Percentiles rank a stretch among this genome's conserved stretches.
phyloP scores from a whole-genome alignment of 2,113 vertebrate species.

The Hemicordylus capensis region DNA sequence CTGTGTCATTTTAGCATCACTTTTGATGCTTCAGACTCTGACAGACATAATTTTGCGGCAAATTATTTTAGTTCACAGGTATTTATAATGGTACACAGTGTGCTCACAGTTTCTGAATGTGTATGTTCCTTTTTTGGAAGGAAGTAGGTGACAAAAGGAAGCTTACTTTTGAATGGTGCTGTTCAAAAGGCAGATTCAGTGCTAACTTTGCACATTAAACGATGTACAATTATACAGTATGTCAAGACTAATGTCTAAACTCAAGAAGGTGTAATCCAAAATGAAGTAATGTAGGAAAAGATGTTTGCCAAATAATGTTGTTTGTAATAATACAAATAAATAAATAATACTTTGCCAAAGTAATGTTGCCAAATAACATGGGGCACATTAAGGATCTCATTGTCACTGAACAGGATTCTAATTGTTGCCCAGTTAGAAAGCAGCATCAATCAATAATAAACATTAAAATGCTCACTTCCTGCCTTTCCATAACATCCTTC shows the following conservation, averaged over 20 bases:
- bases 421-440: background rate
- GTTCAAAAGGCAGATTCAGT: conserved; percentile 46
- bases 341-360: background rate
- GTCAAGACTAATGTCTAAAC: background rate
- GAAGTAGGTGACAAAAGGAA: conserved; percentile 43
- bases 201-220: conserved; percentile 50
- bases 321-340: background rate
- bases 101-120: conserved; percentile 47
- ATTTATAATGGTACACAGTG: conserved; percentile 33
- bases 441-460: background rate
- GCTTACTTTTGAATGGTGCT: conserved; percentile 51
- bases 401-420: background rate
- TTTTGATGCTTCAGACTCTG: conserved; percentile 56
- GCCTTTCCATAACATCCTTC: background rate
- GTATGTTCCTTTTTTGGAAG: conserved; percentile 20
- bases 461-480: background rate
- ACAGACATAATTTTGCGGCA: conserved; percentile 58
- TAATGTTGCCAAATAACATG: background rate
- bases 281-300: too few relatives aligned
- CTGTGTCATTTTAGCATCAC: conserved; percentile 53
- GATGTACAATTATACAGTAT: conserved; percentile 7
- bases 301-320: background rate
- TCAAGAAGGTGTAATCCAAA: too few relatives aligned
- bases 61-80: conserved; percentile 52
- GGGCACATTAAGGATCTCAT: background rate